Evolutionary conservation across 2,113 vertebrate genomes (phyloP).

Genomic region (Empidonax alnorum): DNA sequence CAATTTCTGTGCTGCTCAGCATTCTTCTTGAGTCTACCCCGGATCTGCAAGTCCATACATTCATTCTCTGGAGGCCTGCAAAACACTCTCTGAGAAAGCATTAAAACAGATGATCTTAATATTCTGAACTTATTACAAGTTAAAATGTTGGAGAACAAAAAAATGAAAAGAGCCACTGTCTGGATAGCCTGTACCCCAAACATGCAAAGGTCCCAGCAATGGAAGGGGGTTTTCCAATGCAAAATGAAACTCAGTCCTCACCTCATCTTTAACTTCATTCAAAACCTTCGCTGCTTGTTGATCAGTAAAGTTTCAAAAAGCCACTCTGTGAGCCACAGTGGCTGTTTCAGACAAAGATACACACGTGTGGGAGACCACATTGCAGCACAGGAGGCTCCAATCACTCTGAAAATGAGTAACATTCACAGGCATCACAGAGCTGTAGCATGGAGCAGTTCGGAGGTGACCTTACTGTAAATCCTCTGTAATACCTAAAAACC

Average conservation of each 20-base stretch:
- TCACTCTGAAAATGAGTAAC: background rate
- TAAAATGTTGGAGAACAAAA: background rate
- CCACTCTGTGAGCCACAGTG: background rate
- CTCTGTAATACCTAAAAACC: background rate
- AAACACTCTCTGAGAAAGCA: background rate
- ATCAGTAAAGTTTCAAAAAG: background rate
- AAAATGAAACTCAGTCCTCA: background rate
- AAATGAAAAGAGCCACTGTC: background rate
- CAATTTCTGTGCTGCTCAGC: background rate
- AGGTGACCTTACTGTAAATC: background rate
- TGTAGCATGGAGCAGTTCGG: background rate
- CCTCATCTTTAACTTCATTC: background rate
- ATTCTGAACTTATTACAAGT: background rate
- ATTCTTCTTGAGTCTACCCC: background rate
- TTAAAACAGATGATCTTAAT: background rate
- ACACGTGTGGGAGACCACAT: fast-evolving
- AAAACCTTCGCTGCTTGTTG: background rate
- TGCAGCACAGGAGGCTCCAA: background rate
- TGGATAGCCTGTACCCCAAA: background rate
- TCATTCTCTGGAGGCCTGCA: background rate
- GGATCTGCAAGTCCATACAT: background rate
- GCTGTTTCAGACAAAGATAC: background rate
- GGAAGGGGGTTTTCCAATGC: background rate
- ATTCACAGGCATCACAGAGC: background rate
- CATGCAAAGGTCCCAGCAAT: background rate